phyloP scores from a whole-genome alignment of 2,888 invertebrate species.

The Odontocerum albicorne region DNA sequence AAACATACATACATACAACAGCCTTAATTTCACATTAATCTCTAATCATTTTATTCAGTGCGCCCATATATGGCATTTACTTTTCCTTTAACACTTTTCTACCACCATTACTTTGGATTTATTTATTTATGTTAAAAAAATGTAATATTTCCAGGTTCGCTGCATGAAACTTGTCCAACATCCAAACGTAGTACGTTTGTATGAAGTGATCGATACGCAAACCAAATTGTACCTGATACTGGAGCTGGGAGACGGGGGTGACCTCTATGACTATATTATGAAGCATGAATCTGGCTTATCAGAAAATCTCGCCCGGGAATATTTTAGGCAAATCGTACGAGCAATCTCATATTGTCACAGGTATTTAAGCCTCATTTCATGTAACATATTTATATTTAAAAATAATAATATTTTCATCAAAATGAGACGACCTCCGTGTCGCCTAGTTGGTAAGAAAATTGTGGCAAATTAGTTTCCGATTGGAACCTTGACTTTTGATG shows the following conservation, averaged over 20 bases:
- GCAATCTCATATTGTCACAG: constrained; percentile 98
- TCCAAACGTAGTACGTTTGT: constrained; percentile 96
- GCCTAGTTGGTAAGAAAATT: not conserved
- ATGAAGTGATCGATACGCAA: constrained; percentile 99
- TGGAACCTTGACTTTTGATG: too few relatives aligned
- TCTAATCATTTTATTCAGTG: too few relatives aligned
- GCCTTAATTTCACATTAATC: too few relatives aligned
- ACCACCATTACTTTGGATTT: too few relatives aligned
- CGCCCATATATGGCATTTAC: too few relatives aligned
- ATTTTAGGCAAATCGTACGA: constrained; percentile 95
- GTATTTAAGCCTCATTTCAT: constrained; percentile 50
- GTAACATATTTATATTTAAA: not conserved
- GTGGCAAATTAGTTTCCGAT: not conserved
- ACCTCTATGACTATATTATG: constrained; percentile 98
- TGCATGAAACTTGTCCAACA: constrained; percentile 99
- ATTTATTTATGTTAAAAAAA: too few relatives aligned
- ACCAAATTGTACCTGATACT: constrained; percentile 96
- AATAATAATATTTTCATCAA: not conserved
- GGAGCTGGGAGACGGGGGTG: constrained; percentile 97
- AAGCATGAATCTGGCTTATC: constrained; percentile 88
- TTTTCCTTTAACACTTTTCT: too few relatives aligned
- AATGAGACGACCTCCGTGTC: too few relatives aligned
- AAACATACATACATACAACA: too few relatives aligned
- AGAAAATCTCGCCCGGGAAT: constrained; percentile 82
- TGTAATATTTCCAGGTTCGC: too few relatives aligned